Evolutionary conservation across 2,888 invertebrate genomes (phyloP).

Genomic region (Leucophenga montana): DNA sequence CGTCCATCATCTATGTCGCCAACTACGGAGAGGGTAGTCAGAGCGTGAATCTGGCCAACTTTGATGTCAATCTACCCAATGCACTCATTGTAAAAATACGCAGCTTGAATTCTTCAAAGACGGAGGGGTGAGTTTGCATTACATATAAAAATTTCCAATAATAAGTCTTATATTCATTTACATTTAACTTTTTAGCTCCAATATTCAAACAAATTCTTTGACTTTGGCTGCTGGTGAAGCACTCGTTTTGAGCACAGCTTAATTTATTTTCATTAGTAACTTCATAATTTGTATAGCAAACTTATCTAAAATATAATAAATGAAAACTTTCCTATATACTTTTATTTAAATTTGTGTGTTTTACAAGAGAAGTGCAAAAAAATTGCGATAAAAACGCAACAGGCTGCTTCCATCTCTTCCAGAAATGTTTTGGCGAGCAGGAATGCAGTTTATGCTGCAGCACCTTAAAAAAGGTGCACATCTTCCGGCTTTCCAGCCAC

Average conservation of each 20-base stretch:
- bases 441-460: too few species aligned
- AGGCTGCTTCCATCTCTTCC: too few species aligned
- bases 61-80: conserved; percentile 45
- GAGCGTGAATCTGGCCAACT: conserved; percentile 46
- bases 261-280: neutral
- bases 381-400: too few species aligned
- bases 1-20: conserved; percentile 55
- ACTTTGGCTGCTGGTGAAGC: conserved; percentile 53
- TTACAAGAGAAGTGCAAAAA: too few species aligned
- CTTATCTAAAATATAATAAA: too few species aligned
- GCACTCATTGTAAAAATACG: conserved; percentile 1
- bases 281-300: too few species aligned
- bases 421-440: too few species aligned
- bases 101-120: conserved; percentile 11
- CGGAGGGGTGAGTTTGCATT: conserved; percentile 3
- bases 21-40: conserved; percentile 42
- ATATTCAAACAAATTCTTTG: conserved; percentile 10
- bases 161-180: neutral
- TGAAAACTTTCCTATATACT: too few species aligned
- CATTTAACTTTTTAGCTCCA: conserved; percentile 33
- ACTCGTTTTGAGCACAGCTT: conserved; percentile 43
- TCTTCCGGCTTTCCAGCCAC: too few species aligned
- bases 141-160: neutral
- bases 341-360: too few species aligned
- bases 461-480: too few species aligned